Evolutionary conservation across 2,888 invertebrate genomes (phyloP).

Genomic region (Xanthia icteritia): DNA sequence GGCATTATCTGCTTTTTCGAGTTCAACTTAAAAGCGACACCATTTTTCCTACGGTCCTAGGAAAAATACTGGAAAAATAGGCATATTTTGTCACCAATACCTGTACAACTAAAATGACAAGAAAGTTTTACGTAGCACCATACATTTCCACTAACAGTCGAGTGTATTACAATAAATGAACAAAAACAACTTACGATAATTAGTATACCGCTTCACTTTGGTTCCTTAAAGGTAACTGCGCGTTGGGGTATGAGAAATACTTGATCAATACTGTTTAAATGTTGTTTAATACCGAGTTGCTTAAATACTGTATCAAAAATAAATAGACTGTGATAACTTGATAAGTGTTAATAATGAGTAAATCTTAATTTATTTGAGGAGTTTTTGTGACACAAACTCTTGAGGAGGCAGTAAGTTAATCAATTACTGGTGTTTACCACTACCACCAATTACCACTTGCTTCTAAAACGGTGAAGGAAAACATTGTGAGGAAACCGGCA

Average conservation of each 20-base stretch:
- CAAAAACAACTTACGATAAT: constrained; percentile 20
- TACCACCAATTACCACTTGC: no score
- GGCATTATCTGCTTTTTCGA: no score
- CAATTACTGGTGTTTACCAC: no score
- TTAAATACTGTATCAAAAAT: constrained; percentile 19
- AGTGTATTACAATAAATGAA: constrained; percentile 49
- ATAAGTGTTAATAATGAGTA: neutral
- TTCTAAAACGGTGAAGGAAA: no score
- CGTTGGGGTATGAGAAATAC: constrained; percentile 10
- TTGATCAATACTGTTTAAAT: constrained; percentile 32
- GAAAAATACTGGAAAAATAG: no score
- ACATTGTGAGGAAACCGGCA: no score
- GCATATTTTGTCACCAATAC: constrained; percentile 20
- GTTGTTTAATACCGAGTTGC: constrained; percentile 6
- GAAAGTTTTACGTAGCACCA: constrained; percentile 64
- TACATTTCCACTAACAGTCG: constrained; percentile 66
- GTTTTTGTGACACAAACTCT: neutral
- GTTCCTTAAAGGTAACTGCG: constrained; percentile 5
- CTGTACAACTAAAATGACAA: constrained; percentile 26
- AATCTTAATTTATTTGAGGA: neutral
- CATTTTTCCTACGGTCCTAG: no score
- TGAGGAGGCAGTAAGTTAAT: neutral
- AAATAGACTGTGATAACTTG: neutral
- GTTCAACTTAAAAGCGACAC: no score
- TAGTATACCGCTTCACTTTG: neutral